These are phyloP conservation scores for Pseudolycoriella hygida DNA, from an alignment of 2,888 invertebrate genomes.

Conservation along the genomic window DNA sequence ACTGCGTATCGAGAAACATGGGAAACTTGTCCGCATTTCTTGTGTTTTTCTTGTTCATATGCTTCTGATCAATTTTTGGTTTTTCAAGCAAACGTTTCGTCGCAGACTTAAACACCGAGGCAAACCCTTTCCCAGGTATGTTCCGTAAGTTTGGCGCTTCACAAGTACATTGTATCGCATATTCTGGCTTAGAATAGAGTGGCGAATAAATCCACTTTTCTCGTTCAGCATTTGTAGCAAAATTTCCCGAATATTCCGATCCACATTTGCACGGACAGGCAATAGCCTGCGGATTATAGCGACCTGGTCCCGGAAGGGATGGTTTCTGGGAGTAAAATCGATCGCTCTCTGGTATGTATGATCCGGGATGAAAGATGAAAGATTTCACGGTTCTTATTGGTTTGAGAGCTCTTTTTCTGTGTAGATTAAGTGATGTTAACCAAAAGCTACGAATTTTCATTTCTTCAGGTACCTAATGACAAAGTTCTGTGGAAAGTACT, in stretches of 20 bases:
- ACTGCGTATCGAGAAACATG: background rate
- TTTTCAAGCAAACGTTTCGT: background rate
- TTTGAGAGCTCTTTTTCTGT: background rate
- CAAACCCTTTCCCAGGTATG: slow-evolving; percentile 15
- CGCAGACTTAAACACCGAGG: slow-evolving; percentile 15
- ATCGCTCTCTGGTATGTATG: slow-evolving; percentile 8
- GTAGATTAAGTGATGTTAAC: too few species aligned
- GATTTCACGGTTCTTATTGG: background rate
- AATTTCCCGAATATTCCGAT: background rate
- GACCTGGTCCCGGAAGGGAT: slow-evolving; percentile 14
- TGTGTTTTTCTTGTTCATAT: too few species aligned
- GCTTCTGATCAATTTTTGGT: too few species aligned
- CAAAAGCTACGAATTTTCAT: too few species aligned
- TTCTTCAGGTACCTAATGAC: background rate
- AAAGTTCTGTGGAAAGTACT: slow-evolving; percentile 19
- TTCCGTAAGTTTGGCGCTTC: slow-evolving; percentile 2
- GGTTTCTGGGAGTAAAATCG: background rate
- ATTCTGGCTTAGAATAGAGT: background rate
- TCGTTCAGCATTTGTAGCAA: too few species aligned
- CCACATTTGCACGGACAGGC: slow-evolving; percentile 7
- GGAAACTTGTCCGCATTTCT: background rate
- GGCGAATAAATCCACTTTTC: background rate
- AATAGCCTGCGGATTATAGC: slow-evolving; percentile 11
- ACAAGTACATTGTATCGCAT: background rate
- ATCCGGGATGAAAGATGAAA: slow-evolving; percentile 10